These are phyloP conservation scores for Trichacis sp. DNA, from an alignment of 2,888 invertebrate species.

Conservation along the genomic window DNA sequence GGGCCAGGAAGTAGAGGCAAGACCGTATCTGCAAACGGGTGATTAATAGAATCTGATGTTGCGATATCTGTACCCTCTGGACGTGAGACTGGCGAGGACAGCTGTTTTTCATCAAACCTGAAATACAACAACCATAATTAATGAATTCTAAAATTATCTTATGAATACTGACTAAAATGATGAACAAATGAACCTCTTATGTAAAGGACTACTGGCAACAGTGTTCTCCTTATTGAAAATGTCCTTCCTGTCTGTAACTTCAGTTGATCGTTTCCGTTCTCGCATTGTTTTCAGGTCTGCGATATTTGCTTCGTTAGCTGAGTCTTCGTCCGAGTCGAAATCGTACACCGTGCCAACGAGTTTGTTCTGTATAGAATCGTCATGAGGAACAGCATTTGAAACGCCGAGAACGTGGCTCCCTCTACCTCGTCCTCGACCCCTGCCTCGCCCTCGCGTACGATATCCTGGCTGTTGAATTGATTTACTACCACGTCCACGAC, in stretches of 20 bases:
- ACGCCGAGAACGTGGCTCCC: constrained; percentile 35
- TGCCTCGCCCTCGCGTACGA: constrained; percentile 61
- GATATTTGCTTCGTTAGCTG: constrained; percentile 79
- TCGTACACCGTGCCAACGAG: constrained; percentile 89
- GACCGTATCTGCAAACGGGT: constrained; percentile 74
- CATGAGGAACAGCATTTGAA: constrained; percentile 51
- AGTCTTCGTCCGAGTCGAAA: constrained; percentile 86
- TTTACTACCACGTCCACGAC: constrained; percentile 69
- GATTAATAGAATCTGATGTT: constrained; percentile 57
- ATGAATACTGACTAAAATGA: background rate
- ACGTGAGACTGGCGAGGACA: constrained; percentile 55
- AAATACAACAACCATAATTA: too few species aligned
- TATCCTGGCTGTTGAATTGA: constrained; percentile 55
- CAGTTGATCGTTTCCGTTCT: constrained; percentile 76
- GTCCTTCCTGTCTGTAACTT: constrained; percentile 51
- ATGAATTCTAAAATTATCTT: too few species aligned
- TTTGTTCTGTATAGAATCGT: constrained; percentile 83
- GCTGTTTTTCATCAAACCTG: constrained; percentile 55
- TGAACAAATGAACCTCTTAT: constrained; percentile 26
- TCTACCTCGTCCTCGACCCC: constrained; percentile 68
- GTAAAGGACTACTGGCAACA: constrained; percentile 35
- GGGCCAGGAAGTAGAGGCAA: constrained; percentile 85
- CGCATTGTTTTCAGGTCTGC: constrained; percentile 84
- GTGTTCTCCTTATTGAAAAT: constrained; percentile 35
- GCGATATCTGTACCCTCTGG: constrained; percentile 42